Percentiles rank a stretch among this genome's conserved stretches.
Evolutionary conservation across 2,888 invertebrate genomes (phyloP).

Genomic region (Drosophila helvetica): DNA sequence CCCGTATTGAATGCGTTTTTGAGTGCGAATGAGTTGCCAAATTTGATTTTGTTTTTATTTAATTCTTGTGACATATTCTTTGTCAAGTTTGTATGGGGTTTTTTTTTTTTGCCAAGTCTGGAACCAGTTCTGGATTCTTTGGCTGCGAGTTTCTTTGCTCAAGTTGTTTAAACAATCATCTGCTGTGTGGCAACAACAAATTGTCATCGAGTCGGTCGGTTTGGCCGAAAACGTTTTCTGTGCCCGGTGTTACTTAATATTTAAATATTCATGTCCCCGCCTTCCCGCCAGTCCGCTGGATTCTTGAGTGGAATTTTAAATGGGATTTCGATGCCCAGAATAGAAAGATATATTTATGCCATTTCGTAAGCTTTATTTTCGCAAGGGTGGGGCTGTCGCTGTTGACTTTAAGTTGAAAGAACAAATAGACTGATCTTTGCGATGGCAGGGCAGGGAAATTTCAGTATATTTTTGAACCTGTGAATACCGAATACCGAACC

Average conservation of each 20-base stretch:
- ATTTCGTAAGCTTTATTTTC: constrained; percentile 17
- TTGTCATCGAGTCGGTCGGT: constrained; percentile 34
- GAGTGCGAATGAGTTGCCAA: constrained; percentile 29
- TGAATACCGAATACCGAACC: not conserved
- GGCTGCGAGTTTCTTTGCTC: constrained; percentile 33
- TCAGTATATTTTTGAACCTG: not conserved
- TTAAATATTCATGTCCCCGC: constrained; percentile 60
- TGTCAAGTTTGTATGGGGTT: constrained; percentile 10
- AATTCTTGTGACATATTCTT: constrained; percentile 35
- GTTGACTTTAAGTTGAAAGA: constrained; percentile 33
- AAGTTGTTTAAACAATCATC: constrained; percentile 37
- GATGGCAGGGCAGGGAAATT: constrained; percentile 8
- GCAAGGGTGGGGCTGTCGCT: constrained; percentile 11
- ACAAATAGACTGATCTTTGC: constrained; percentile 32
- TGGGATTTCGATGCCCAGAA: constrained; percentile 41
- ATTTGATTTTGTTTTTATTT: constrained; percentile 20
- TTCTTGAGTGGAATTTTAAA: constrained; percentile 49
- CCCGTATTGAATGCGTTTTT: constrained; percentile 33
- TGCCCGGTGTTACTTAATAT: constrained; percentile 50
- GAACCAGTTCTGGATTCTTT: constrained; percentile 53
- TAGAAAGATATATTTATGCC: constrained; percentile 31
- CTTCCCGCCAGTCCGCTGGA: constrained; percentile 15
- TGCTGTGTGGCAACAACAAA: constrained; percentile 33
- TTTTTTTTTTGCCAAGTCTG: constrained; percentile 1
- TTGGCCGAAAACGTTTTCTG: not conserved